These are phyloP conservation scores for Neoseiulus cucumeris DNA, from an alignment of 1,140 invertebrate genomes.

Conservation along the genomic window DNA sequence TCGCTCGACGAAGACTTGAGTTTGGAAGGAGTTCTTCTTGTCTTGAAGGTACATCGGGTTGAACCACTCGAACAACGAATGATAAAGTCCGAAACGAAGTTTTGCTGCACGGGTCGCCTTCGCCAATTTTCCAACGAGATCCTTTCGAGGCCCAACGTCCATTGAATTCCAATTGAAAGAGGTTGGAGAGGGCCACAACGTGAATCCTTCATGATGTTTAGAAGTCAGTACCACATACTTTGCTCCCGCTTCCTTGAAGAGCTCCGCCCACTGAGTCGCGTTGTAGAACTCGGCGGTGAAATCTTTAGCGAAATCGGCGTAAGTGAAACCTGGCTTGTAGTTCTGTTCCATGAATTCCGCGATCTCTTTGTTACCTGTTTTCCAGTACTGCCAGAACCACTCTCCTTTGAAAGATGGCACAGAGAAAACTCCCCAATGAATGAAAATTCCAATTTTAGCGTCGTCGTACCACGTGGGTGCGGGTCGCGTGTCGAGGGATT, in stretches of 20 bases:
- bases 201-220: conserved; percentile 27
- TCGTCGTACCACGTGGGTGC: conserved; percentile 29
- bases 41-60: conserved; percentile 62
- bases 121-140: conserved; percentile 22
- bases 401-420: conserved; percentile 24
- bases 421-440: conserved; percentile 30
- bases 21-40: conserved; percentile 42
- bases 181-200: conserved; percentile 23
- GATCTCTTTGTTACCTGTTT: conserved; percentile 14
- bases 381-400: conserved; percentile 26
- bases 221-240: conserved; percentile 34
- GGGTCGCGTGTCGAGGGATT: conserved; percentile 27
- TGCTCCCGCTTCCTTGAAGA: conserved; percentile 52
- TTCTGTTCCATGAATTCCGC: conserved; percentile 41
- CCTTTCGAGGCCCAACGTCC: conserved; percentile 27
- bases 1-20: conserved; percentile 40
- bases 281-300: conserved; percentile 66
- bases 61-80: conserved; percentile 77
- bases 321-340: conserved; percentile 55
- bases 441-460: conserved; percentile 30
- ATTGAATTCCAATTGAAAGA: conserved; percentile 27
- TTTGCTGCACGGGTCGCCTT: background rate
- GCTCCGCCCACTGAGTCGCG: conserved; percentile 47
- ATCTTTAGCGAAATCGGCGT: conserved; percentile 61
- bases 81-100: conserved; percentile 63